Base-by-base conservation (phyloP, 2,888 invertebrate species). In the Callyntrura guangdongensis region DNA sequence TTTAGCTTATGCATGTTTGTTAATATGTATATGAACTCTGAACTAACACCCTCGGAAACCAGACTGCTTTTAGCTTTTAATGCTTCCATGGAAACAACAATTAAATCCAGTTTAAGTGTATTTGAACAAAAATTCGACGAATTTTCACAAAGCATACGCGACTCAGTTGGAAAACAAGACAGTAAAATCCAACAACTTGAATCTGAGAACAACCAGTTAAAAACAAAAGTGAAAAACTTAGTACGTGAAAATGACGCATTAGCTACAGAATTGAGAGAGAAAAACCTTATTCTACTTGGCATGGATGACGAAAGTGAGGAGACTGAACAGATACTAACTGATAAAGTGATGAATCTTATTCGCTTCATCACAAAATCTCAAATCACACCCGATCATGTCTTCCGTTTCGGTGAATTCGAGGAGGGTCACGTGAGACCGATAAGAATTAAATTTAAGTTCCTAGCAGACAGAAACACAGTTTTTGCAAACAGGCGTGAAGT, bases 201-300 rank as follows among this genome's bases (percentile, higher is more conserved):
- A 64, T 20, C 17, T 17, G 64, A 22, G 20, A 64, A 64, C 17
- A 17, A 9, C 1, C 20, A 64, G 20, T 20, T 64, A 64, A 3
- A 56, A n/a, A n/a, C 9, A 56, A 56, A 56, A 64, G 64, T 64
- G 22, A 64, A 64, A 20, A 64, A 14, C 9, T 14, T 56, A n/a
- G 3, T n/a, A 3, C 6, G 56, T 11, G 56, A 9, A 56, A 56
- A 56, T 11, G 56, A 56, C 12, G 56, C 9, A 9, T 14, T 56
- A 14, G 2, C n/a, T 12, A 56, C 17, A 20, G 77, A 77, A 22
- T 9, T 77, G 20, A 17, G 25, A 1, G 77, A 77, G 22, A 47
- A 77, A 45, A 77, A 77, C 14, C 77, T 77, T 1, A 49, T 77
- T 12, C 17, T 77, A 17, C 5, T 47, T 25, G 74, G 74, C 9